These are phyloP conservation scores for Laticauda colubrina DNA, from an alignment of 2,113 vertebrate species.

Conservation along the genomic window DNA sequence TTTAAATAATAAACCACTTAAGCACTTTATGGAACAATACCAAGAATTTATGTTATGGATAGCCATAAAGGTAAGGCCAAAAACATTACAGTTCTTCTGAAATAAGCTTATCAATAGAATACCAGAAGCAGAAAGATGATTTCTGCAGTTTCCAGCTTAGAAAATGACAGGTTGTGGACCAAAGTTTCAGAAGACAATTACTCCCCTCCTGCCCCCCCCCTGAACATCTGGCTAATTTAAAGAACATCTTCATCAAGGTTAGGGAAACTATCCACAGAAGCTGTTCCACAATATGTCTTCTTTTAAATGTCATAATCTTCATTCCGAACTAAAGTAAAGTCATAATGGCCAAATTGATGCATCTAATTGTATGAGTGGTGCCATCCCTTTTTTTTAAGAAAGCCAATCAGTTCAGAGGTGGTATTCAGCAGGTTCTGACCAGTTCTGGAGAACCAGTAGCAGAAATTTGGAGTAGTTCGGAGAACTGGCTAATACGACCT, in stretches of 20 bases:
- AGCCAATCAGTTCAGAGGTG: not conserved
- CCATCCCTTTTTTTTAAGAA: not conserved
- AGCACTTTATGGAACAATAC: not conserved
- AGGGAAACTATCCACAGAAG: not conserved
- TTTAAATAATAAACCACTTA: not conserved
- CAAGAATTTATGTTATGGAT: not conserved
- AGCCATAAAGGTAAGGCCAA: not conserved
- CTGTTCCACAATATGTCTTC: not conserved
- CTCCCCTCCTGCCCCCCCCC: not conserved
- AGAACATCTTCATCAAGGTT: not conserved
- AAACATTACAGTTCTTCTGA: not conserved
- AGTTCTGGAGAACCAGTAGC: no score
- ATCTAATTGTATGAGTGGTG: not conserved
- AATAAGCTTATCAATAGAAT: not conserved
- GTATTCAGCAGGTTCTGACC: no score
- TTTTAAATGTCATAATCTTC: not conserved
- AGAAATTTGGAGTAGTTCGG: no score
- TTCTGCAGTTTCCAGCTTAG: not conserved
- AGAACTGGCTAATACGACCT: no score
- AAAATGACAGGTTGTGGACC: not conserved
- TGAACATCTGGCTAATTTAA: not conserved
- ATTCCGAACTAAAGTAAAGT: not conserved
- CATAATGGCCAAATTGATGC: not conserved
- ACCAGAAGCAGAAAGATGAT: not conserved
- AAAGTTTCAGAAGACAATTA: not conserved